A percentile compares a stretch with the other conserved stretches of the same genome.
Evolutionary conservation across 2,888 invertebrate genomes (phyloP).

Genomic region (Odontothrips loti): DNA sequence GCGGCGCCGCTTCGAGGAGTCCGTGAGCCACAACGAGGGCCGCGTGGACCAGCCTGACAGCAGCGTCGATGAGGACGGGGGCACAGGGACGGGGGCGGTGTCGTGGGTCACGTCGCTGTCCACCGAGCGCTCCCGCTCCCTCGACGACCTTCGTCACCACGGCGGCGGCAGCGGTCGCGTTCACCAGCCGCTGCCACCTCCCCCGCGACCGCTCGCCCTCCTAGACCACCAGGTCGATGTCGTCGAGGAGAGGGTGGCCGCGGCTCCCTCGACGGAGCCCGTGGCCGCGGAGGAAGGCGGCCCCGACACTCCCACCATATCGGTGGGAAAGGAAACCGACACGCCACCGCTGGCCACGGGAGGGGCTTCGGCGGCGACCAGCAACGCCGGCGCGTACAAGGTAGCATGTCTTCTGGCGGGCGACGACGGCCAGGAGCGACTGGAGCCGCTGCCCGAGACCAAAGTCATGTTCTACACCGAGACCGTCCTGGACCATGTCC

Average conservation of each 20-base stretch:
- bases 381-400: background rate
- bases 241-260: background rate
- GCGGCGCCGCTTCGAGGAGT: background rate
- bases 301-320: background rate
- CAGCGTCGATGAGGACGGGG: background rate
- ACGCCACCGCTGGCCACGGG: background rate
- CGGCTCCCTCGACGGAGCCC: background rate
- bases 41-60: background rate
- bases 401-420: background rate
- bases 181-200: background rate
- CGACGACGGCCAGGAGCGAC: background rate
- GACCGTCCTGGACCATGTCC: slow-evolving; percentile 1
- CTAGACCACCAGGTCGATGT: background rate
- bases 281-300: background rate
- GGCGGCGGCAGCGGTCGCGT: background rate
- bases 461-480: background rate
- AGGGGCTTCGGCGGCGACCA: background rate
- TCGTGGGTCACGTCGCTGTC: background rate
- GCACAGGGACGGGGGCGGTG: background rate
- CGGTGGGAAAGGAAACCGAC: background rate
- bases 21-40: background rate
- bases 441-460: slow-evolving; percentile 2
- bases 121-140: background rate
- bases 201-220: background rate
- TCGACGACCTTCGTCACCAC: background rate